Evolutionary conservation across 2,888 invertebrate genomes (phyloP).

Genomic region (Agapetus fuscipes): DNA sequence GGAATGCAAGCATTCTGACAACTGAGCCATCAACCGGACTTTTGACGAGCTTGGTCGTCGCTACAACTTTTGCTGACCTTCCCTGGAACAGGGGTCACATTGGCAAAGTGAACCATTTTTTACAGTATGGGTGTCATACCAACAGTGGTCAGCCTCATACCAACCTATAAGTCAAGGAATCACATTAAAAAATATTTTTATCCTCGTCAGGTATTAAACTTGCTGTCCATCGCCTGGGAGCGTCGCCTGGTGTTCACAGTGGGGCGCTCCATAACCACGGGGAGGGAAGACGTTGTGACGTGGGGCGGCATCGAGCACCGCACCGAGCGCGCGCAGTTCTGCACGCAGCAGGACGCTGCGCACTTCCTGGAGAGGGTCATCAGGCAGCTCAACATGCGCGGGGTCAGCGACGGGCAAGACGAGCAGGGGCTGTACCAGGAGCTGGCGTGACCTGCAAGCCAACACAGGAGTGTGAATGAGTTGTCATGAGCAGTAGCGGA

Average conservation of each 20-base stretch:
- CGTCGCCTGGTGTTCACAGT: slow-evolving; percentile 77
- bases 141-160: too few relatives aligned
- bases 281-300: slow-evolving; percentile 81
- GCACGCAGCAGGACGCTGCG: slow-evolving; percentile 14
- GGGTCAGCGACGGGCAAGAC: slow-evolving; percentile 32
- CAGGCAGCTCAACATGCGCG: slow-evolving; percentile 36
- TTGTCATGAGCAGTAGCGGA: too few relatives aligned
- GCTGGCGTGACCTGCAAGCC: slow-evolving; percentile 8
- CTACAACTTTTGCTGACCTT: too few relatives aligned
- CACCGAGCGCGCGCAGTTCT: slow-evolving; percentile 51
- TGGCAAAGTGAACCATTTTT: too few relatives aligned
- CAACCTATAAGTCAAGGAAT: too few relatives aligned
- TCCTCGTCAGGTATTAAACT: slow-evolving; percentile 48
- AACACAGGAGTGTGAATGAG: too few relatives aligned
- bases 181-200: not conserved
- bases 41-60: too few relatives aligned
- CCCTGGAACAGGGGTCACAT: too few relatives aligned
- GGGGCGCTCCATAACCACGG: slow-evolving; percentile 80
- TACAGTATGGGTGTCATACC: too few relatives aligned
- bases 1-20: too few relatives aligned
- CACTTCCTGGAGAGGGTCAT: slow-evolving; percentile 27
- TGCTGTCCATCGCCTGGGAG: slow-evolving; percentile 76
- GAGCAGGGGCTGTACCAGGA: slow-evolving; percentile 21
- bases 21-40: too few relatives aligned
- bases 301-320: slow-evolving; percentile 90